Percentiles rank a stretch among this genome's conserved stretches.
phyloP scores from a whole-genome alignment of 2,797 vertebrate species.

The Erpetoichthys calabaricus region DNA sequence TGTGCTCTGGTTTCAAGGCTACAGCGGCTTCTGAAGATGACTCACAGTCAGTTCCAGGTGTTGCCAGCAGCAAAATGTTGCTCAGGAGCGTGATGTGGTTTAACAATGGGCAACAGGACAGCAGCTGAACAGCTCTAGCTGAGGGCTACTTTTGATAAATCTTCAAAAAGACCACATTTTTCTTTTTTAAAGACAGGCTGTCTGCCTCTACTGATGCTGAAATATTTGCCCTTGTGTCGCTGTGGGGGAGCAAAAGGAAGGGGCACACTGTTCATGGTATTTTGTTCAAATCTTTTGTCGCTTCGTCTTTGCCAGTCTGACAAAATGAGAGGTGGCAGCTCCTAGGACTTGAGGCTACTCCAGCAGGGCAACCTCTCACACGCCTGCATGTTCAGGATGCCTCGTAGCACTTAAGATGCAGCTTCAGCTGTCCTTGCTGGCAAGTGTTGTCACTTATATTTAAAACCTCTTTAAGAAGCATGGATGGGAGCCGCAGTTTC shows the following conservation, averaged over 20 bases:
- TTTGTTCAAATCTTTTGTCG: no score
- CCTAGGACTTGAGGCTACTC: no score
- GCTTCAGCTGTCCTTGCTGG: no score
- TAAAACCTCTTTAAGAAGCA: no score
- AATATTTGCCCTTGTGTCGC: slow-evolving; percentile 30
- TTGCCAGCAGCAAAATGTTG: slow-evolving; percentile 53
- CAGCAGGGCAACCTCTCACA: no score
- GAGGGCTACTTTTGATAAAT: slow-evolving; percentile 37
- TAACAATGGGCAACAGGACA: slow-evolving; percentile 20
- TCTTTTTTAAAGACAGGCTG: slow-evolving; percentile 8
- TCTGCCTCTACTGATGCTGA: slow-evolving; percentile 2
- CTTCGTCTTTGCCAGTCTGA: no score
- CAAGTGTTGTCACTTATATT: no score
- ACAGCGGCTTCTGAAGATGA: slow-evolving; percentile 43
- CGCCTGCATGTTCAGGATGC: no score
- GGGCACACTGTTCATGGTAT: no score
- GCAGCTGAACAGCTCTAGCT: slow-evolving; percentile 33
- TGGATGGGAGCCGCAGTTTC: no score
- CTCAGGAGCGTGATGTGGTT: slow-evolving; percentile 35
- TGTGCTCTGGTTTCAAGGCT: slow-evolving; percentile 48
- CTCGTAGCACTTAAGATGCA: no score
- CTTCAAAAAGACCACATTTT: slow-evolving; percentile 22
- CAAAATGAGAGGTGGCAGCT: no score
- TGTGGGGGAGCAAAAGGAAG: slow-evolving; percentile 10
- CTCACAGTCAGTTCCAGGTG: slow-evolving; percentile 49